Evolutionary conservation across 1,140 invertebrate species (phyloP), one percentile per base, ranked within the genome.

Genomic region (Amyelois transitella): DNA sequence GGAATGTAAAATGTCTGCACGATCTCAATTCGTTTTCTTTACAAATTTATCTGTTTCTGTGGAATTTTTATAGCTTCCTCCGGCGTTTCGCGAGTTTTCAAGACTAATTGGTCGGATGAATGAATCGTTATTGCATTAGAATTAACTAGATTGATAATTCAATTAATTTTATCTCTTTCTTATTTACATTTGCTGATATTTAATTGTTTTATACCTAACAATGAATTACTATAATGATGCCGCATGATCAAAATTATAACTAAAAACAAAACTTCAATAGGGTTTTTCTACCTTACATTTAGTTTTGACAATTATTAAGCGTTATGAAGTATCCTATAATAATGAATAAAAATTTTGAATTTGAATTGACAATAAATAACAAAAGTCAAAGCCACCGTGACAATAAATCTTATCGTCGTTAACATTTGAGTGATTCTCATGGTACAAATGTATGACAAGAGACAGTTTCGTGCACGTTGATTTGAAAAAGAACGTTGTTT

Each of bases 1-100:
- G 18, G 49, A 66, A 64, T 65, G 62, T 63, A 60, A 70, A 70
- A 67, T 71, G 48, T 67, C 60, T 62, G 60, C 68, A 67, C 68
- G 64, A 65, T 60, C 55, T 57, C 55, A 58, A 65, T 65, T 63
- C 55, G 47, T 61, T 66, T 64, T 58, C 59, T 60, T 52, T 52
- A 51, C 49, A 58, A 65, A 56, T 45, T 45, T 45, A 45, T 45
- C 43, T 45, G 43, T 45, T 45, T 45, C 43, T 17, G 43, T 1
- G 43, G 43, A 45, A 45, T 45, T 45, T 45, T 45, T 19, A 45
- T 20, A 45, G 19, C 43, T 18, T 45, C 32, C 32, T 38, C 32
- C 32, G 32, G 1, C 25, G 10, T 32, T 32, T 12, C 3, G 4
- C 32, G 32, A 38, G 32, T 38, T 14, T 38, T 38, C 32, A 3